Evolutionary conservation across 2,797 vertebrate genomes (phyloP).

Genomic region (Furcifer pardalis): DNA sequence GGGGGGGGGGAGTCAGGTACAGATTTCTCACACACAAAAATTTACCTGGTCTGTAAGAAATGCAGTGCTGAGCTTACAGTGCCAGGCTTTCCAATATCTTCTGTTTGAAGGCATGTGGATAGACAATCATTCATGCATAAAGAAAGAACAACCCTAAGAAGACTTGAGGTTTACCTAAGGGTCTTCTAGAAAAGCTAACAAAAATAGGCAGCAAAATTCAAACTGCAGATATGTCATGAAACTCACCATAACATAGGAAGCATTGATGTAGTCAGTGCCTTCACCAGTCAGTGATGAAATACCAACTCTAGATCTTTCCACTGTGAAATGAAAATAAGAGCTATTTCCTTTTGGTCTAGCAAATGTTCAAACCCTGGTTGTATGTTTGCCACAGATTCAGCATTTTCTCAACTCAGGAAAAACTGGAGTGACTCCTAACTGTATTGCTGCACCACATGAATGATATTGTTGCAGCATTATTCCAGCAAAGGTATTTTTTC

Average conservation of each 20-base stretch:
- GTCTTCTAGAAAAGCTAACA: neutral
- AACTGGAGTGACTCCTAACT: neutral
- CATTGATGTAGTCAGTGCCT: constrained; percentile 94
- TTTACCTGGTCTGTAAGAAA: neutral
- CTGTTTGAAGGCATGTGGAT: neutral
- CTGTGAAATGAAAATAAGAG: constrained; percentile 75
- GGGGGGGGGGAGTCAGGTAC: too few species aligned
- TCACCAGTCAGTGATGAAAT: constrained; percentile 85
- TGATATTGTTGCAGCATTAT: neutral
- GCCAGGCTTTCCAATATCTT: neutral
- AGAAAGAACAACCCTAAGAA: neutral
- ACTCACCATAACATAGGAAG: constrained; percentile 90
- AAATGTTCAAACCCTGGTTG: neutral
- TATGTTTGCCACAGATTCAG: neutral
- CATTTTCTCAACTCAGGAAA: neutral
- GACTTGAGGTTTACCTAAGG: neutral
- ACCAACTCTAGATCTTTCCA: constrained; percentile 89
- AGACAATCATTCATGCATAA: neutral
- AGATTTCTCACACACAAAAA: neutral
- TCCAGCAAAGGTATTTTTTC: neutral
- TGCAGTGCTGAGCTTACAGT: neutral
- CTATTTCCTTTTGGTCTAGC: neutral
- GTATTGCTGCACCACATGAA: neutral
- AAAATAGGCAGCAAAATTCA: neutral
- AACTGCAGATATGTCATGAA: neutral